Percentiles rank a stretch among this genome's conserved stretches.
Evolutionary conservation across 2,113 vertebrate species (phyloP).

Genomic region (Myrmecobius fasciatus): DNA sequence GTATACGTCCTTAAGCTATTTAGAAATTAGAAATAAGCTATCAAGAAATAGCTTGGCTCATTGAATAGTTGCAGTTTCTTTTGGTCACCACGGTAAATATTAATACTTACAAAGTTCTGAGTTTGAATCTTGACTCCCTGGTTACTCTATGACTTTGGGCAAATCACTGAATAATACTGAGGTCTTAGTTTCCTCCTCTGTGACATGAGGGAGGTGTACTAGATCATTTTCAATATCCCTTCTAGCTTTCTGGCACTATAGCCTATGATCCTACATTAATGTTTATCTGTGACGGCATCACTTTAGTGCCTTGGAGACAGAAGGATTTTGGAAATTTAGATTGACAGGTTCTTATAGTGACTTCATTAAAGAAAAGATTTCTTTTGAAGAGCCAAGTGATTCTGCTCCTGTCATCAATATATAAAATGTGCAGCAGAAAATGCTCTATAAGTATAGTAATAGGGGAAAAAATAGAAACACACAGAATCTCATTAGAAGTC

Average conservation of each 20-base stretch:
- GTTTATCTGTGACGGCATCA: background rate
- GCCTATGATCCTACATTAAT: background rate
- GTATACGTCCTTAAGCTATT: background rate
- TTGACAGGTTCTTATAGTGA: background rate
- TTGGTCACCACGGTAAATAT: background rate
- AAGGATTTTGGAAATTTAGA: background rate
- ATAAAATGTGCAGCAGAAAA: background rate
- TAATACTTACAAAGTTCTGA: background rate
- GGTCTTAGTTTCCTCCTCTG: background rate
- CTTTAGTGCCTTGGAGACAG: background rate
- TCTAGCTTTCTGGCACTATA: background rate
- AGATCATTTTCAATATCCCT: background rate
- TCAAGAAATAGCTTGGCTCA: background rate
- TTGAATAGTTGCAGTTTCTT: background rate
- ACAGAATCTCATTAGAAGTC: background rate
- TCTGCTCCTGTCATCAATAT: background rate
- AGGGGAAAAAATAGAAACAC: background rate
- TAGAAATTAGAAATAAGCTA: background rate
- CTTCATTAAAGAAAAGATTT: background rate
- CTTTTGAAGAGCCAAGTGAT: background rate
- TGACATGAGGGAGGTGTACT: background rate
- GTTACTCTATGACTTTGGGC: background rate
- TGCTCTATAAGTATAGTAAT: background rate
- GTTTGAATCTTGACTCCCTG: background rate
- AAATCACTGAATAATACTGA: background rate